These are phyloP conservation scores for Cylloceria caligata DNA, from an alignment of 2,888 invertebrate species.

Conservation along the genomic window DNA sequence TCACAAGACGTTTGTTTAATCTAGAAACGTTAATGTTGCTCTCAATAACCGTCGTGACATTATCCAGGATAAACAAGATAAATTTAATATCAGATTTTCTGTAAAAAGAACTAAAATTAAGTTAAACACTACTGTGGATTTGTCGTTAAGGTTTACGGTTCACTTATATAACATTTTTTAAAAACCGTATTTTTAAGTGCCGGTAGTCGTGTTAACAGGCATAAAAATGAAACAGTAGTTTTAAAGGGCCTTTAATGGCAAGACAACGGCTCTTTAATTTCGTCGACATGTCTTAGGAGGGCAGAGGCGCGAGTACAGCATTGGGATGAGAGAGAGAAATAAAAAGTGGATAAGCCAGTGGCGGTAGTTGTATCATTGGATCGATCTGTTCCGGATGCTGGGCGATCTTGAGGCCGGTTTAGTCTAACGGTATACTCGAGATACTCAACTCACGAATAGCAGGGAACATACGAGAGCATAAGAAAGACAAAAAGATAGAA, in stretches of 20 bases:
- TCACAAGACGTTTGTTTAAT: too few relatives aligned
- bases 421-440: constrained; percentile 55
- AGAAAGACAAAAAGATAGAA: constrained; percentile 8
- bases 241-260: not conserved
- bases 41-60: too few relatives aligned
- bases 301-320: not conserved
- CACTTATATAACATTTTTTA: not conserved
- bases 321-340: constrained; percentile 31
- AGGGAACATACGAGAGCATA: constrained; percentile 11
- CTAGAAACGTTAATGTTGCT: too few relatives aligned
- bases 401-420: constrained; percentile 53
- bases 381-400: constrained; percentile 59
- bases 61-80: too few relatives aligned
- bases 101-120: too few relatives aligned
- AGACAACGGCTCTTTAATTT: constrained; percentile 15
- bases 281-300: not conserved
- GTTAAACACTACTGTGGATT: too few relatives aligned
- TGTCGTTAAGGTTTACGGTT: not conserved
- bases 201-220: not conserved
- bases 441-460: constrained; percentile 45
- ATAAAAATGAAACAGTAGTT: constrained; percentile 1
- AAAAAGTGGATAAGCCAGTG: constrained; percentile 48
- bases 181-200: not conserved
- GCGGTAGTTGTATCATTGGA: constrained; percentile 62
- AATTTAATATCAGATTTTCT: too few relatives aligned